These are phyloP conservation scores for Trachymyrmex cornetzi DNA, from an alignment of 1,140 invertebrate genomes.

Conservation along the genomic window DNA sequence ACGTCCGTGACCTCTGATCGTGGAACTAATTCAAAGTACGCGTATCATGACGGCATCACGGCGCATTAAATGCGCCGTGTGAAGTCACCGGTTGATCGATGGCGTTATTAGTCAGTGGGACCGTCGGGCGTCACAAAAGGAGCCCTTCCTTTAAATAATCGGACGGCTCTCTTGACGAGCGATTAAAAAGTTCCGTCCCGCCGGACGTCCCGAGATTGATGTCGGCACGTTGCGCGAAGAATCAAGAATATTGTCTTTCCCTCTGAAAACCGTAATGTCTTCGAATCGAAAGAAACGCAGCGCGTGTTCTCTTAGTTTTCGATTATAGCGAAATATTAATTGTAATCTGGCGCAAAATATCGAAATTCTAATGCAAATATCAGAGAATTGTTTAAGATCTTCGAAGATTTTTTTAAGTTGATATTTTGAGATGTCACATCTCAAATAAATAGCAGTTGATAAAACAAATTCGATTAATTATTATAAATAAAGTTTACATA, in stretches of 20 bases:
- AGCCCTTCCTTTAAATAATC: constrained; percentile 75
- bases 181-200: constrained; percentile 76
- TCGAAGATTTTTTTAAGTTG: neutral
- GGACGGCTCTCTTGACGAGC: constrained; percentile 75
- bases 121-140: constrained; percentile 73
- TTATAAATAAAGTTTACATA: neutral
- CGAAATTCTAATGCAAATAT: neutral
- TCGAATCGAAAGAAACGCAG: constrained; percentile 11
- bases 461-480: neutral
- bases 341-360: neutral
- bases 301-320: constrained; percentile 12
- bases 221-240: constrained; percentile 69
- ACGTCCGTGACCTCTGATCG: constrained; percentile 74
- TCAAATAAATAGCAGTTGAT: neutral
- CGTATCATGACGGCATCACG: constrained; percentile 79
- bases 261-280: constrained; percentile 36
- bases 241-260: constrained; percentile 71
- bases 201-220: constrained; percentile 69
- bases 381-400: neutral
- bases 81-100: constrained; percentile 78
- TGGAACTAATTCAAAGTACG: constrained; percentile 78
- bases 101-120: constrained; percentile 77
- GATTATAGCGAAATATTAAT: constrained; percentile 23
- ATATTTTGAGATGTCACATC: neutral
- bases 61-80: constrained; percentile 76